Base-by-base conservation (phyloP, 2,113 vertebrate species). In the Collichthys lucidus region DNA sequence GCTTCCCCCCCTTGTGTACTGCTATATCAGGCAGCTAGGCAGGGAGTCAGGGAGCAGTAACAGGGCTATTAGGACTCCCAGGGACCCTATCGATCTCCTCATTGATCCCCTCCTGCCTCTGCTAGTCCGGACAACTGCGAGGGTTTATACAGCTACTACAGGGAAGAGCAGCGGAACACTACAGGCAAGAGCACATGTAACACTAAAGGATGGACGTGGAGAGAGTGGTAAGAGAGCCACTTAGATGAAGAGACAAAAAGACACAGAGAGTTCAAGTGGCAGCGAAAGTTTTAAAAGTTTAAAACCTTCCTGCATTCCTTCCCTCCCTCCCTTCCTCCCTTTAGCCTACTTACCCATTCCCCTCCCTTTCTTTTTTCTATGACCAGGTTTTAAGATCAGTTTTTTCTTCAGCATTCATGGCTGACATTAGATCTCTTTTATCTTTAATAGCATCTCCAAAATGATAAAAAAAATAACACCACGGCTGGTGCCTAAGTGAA, bases 61-160 rank as follows among this genome's bases (percentile, higher is more conserved):
- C 92, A 84, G 89, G 90, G 88, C 92, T 88, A 92, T 92, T 93
- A 94, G 87, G 88, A 92, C 88, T 92, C 90, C 89, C 89, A 86
- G 90, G 89, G 91, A 93, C 90, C 92, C 89, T 86, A 94, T 94
- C 84, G 92, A 93, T 94, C 92, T 85, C 74, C 80, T 86, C 85
- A 94, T 94, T 93, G 93, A 94, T 94, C 92, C 88, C 77, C 86
- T 86, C 83, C 87, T 88, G 78, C 89, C 88, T 92, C 55, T 44
- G 86, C 84, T 66, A 40, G 83, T 87, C 91, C 88, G 85, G 85
- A 92, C 90, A 87, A 89, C 85, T 71, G 65, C 12, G 17, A 70
- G 71, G 82, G 83, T 90, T 92, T 89, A 84, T 89, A 79, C 77
- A 78, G 85, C 79, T 77, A 74, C 86, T 76, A 67, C 74, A 72